A percentile compares a stretch with the other conserved stretches of the same genome.
Evolutionary conservation across 2,888 invertebrate genomes (phyloP).

Genomic region (Phorcus lineatus): DNA sequence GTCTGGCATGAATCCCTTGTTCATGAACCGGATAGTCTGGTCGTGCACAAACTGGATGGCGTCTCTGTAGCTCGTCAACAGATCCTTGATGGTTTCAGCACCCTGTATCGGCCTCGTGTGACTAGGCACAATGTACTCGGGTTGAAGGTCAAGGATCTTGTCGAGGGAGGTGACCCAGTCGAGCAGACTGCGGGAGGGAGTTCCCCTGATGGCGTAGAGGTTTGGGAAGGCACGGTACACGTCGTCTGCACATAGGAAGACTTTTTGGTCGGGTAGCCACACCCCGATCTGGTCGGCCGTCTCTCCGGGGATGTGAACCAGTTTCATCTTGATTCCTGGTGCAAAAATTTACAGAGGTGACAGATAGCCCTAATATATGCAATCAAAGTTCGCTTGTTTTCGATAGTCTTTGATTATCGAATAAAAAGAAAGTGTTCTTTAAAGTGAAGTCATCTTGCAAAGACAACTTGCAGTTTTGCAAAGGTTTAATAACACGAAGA

Average conservation of each 20-base stretch:
- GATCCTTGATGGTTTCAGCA: constrained; percentile 38
- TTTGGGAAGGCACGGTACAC: constrained; percentile 69
- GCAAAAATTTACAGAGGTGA: background rate
- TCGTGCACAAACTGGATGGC: constrained; percentile 69
- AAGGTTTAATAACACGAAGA: no score
- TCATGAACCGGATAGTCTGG: constrained; percentile 66
- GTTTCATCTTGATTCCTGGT: constrained; percentile 59
- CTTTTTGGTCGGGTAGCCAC: constrained; percentile 59
- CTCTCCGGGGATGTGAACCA: constrained; percentile 72
- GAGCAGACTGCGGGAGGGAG: constrained; percentile 52
- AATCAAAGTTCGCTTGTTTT: no score
- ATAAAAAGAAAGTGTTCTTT: no score
- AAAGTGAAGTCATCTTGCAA: no score
- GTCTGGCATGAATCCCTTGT: constrained; percentile 66
- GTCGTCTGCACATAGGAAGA: constrained; percentile 66
- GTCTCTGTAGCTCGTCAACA: constrained; percentile 60
- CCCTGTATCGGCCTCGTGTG: constrained; percentile 65
- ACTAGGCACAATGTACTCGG: constrained; percentile 65
- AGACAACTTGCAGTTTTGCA: no score
- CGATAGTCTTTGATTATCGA: no score
- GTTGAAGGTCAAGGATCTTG: constrained; percentile 57
- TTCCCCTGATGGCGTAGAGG: constrained; percentile 70
- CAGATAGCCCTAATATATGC: no score
- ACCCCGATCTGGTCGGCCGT: constrained; percentile 70
- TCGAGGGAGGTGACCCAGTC: constrained; percentile 66